phyloP scores from a whole-genome alignment of 2,888 invertebrate species.

The Clistopyga incitator region DNA sequence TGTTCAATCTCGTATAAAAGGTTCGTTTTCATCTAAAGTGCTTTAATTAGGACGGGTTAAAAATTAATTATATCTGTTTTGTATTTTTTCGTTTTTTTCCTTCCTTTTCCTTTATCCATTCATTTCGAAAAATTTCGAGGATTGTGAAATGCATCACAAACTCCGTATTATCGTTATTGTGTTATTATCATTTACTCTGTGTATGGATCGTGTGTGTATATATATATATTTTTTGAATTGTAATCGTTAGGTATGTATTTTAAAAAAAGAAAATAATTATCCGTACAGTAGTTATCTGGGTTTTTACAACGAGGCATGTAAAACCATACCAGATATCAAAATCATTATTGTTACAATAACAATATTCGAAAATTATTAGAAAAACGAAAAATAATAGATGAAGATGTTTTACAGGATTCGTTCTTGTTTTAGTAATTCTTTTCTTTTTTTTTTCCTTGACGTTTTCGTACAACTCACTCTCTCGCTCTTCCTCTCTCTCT shows the following conservation, averaged over 20 bases:
- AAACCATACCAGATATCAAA: conserved; percentile 76
- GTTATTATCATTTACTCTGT: conserved; percentile 43
- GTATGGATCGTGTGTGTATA: conserved; percentile 31
- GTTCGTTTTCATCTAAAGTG: conserved; percentile 64
- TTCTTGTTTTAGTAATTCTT: conserved; percentile 56
- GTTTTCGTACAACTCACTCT: conserved; percentile 57
- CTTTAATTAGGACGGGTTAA: conserved; percentile 77
- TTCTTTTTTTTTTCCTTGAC: conserved; percentile 52
- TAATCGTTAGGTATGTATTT: conserved; percentile 32
- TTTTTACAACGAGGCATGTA: conserved; percentile 76
- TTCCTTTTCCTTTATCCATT: conserved; percentile 20
- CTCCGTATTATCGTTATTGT: conserved; percentile 26
- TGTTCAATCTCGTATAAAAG: conserved; percentile 80
- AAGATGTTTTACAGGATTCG: conserved; percentile 64
- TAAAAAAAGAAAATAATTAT: conserved; percentile 65
- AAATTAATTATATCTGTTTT: conserved; percentile 66
- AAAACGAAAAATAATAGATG: conserved; percentile 61
- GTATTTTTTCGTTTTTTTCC: conserved; percentile 23
- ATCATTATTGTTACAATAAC: conserved; percentile 69
- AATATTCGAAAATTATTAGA: conserved; percentile 66
- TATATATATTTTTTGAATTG: conserved; percentile 14
- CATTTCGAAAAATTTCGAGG: conserved; percentile 30
- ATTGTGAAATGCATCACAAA: conserved; percentile 24
- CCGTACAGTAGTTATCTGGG: conserved; percentile 62
- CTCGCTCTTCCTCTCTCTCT: conserved; percentile 39